Evolutionary conservation across 2,113 vertebrate genomes (phyloP).

Genomic region (Nannobrachium achirus): DNA sequence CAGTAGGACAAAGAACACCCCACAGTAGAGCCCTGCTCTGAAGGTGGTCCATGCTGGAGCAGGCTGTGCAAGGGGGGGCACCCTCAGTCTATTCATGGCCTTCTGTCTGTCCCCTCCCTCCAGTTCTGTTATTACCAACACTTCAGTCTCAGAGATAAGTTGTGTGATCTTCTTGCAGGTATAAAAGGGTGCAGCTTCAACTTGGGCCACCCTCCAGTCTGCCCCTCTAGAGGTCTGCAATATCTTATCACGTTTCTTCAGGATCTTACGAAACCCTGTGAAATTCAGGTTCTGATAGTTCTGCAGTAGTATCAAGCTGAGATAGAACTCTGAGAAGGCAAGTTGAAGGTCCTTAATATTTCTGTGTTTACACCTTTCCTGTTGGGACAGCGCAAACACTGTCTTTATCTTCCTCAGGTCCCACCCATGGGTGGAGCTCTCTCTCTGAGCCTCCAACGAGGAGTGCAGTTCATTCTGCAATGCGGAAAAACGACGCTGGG

Average conservation of each 20-base stretch:
- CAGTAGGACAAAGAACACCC: constrained; percentile 90
- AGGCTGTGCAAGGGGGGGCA: constrained; percentile 94
- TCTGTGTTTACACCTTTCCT: constrained; percentile 94
- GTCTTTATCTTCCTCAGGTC: constrained; percentile 88
- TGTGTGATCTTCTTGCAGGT: constrained; percentile 99
- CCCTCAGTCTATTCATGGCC: constrained; percentile 97
- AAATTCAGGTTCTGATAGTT: constrained; percentile 99
- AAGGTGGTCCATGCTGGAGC: constrained; percentile 98
- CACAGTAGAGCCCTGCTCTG: constrained; percentile 95
- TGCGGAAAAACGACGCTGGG: constrained; percentile 93
- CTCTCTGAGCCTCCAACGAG: constrained; percentile 92
- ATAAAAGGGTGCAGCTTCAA: constrained; percentile 97
- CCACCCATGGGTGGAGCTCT: constrained; percentile 79
- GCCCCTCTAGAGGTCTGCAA: constrained; percentile 93
- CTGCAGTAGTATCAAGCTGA: constrained; percentile 98
- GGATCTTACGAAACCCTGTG: constrained; percentile 97
- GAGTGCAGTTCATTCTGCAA: constrained; percentile 97
- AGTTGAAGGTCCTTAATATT: constrained; percentile 97
- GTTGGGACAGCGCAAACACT: constrained; percentile 95
- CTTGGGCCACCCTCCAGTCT: constrained; percentile 94
- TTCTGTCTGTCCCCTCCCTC: constrained; percentile 97
- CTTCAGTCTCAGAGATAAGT: constrained; percentile 97
- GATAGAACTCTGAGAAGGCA: constrained; percentile 99
- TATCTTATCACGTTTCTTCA: constrained; percentile 99
- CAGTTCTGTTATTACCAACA: constrained; percentile 94